phyloP scores from a whole-genome alignment of 2,113 vertebrate genomes.

The Perca flavescens region DNA sequence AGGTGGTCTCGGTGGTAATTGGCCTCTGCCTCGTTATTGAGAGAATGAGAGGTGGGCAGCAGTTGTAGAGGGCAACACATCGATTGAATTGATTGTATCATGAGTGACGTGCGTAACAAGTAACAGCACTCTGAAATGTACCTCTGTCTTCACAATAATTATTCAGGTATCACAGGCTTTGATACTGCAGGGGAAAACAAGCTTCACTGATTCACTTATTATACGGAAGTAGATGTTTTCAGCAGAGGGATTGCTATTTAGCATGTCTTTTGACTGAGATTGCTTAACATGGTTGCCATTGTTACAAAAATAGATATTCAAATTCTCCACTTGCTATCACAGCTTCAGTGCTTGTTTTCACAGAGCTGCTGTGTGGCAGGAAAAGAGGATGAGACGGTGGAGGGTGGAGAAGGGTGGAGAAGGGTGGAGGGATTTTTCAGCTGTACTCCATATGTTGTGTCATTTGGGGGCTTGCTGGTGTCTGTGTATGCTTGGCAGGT shows the following conservation, averaged over 20 bases:
- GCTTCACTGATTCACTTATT: constrained; percentile 62
- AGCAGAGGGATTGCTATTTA: constrained; percentile 45
- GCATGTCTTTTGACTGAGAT: constrained; percentile 66
- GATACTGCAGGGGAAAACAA: constrained; percentile 42
- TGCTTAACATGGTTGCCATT: constrained; percentile 54
- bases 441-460: constrained; percentile 78
- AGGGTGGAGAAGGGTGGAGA: constrained; percentile 43
- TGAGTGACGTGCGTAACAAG: constrained; percentile 40
- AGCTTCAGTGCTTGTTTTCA: constrained; percentile 49
- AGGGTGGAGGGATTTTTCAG: constrained; percentile 53
- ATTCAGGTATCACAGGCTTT: constrained; percentile 30
- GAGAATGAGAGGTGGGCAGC: constrained; percentile 69
- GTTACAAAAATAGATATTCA: constrained; percentile 69
- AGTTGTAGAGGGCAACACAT: constrained; percentile 56
- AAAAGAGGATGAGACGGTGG: constrained; percentile 51
- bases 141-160: constrained; percentile 12
- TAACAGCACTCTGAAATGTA: constrained; percentile 30
- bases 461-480: constrained; percentile 71
- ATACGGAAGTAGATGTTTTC: constrained; percentile 60
- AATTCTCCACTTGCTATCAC: constrained; percentile 54
- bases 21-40: constrained; percentile 67
- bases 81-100: constrained; percentile 63
- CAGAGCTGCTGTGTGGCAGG: constrained; percentile 58
- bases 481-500: constrained; percentile 70
- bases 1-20: constrained; percentile 53